phyloP scores from a whole-genome alignment of 1,140 invertebrate genomes.

The Drosophila kurseongensis region DNA sequence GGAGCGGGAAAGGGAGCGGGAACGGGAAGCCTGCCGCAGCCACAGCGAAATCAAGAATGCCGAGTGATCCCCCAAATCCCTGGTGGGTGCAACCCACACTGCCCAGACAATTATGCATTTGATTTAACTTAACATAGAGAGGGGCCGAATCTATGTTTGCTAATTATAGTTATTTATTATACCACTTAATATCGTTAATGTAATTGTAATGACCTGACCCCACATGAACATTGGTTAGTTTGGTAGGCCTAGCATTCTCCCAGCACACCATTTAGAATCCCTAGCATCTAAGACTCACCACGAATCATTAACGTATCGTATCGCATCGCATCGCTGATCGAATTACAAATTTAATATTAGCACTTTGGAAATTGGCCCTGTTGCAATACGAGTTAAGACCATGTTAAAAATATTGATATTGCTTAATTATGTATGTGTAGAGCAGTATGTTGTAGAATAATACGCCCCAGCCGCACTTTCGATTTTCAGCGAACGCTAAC shows the following conservation, averaged over 20 bases:
- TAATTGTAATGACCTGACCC: constrained; percentile 65
- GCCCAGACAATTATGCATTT: constrained; percentile 62
- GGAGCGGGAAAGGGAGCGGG: constrained; percentile 48
- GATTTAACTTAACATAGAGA: constrained; percentile 62
- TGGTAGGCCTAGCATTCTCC: constrained; percentile 58
- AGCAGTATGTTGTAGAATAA: constrained; percentile 47
- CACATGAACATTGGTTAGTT: constrained; percentile 64
- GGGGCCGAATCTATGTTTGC: constrained; percentile 57
- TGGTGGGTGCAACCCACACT: not conserved
- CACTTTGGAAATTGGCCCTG: constrained; percentile 76
- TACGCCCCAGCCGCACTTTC: constrained; percentile 22
- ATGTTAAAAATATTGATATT: constrained; percentile 65
- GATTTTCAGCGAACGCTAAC: constrained; percentile 29
- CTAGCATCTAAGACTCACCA: constrained; percentile 60
- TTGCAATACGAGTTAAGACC: constrained; percentile 76
- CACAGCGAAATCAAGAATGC: constrained; percentile 78
- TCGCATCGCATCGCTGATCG: constrained; percentile 39
- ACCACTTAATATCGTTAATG: constrained; percentile 77
- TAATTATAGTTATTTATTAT: constrained; percentile 82
- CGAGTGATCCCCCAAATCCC: constrained; percentile 54
- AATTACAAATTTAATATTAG: constrained; percentile 71
- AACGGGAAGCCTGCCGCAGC: constrained; percentile 66
- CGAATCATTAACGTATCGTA: constrained; percentile 43
- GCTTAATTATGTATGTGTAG: constrained; percentile 37
- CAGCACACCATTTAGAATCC: constrained; percentile 42